Evolutionary conservation across 2,888 invertebrate species (phyloP), one percentile per base, ranked within the genome.

Genomic region (Athalia rosae): DNA sequence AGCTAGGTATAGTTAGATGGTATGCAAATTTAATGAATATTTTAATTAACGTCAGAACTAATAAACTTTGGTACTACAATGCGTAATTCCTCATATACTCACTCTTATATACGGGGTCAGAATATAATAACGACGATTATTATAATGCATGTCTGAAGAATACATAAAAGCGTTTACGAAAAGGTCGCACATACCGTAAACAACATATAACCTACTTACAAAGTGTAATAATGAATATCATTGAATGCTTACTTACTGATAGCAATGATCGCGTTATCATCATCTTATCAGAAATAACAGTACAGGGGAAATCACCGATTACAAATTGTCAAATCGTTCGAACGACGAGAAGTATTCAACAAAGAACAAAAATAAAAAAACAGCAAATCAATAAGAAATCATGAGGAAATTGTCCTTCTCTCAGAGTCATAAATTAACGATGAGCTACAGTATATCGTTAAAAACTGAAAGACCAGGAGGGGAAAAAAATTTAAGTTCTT

Each of bases 31-130:
- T 71, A 11, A 67, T 71, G 56, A 58, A 71, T 58, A 71, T 71
- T 71, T 71, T 71, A 71, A 71, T 71, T 71, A 71, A 71, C 71
- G 58, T 71, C 50, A 58, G 58, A 71, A 71, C 71, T 71, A 71
- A 58, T 58, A 71, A 71, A 58, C 71, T 71, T 58, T 45, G 58
- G 56, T 71, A 43, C 56, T 71, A 58, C 58, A 13, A 47, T n/a
- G 71, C 58, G 71, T 48, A 58, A 8, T 4, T 15, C 9, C 6
- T 45, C 15, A n/a, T 28, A 1, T 28, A 50, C 13, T 58, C 13
- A 45, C 50, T 58, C 45, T 3, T 43, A 9, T 71, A 6, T 45
- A 47, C 6, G n/a, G n/a, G n/a, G 45, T 71, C 11, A n/a, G 6
- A 41, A 71, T 56, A 71, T 71, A 56, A 71, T 45, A 11, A 58